Percentiles rank a stretch among this genome's conserved stretches.
These are phyloP conservation scores for Augochlorella aurata DNA, from an alignment of 2,888 invertebrate genomes.

Conservation along the genomic window DNA sequence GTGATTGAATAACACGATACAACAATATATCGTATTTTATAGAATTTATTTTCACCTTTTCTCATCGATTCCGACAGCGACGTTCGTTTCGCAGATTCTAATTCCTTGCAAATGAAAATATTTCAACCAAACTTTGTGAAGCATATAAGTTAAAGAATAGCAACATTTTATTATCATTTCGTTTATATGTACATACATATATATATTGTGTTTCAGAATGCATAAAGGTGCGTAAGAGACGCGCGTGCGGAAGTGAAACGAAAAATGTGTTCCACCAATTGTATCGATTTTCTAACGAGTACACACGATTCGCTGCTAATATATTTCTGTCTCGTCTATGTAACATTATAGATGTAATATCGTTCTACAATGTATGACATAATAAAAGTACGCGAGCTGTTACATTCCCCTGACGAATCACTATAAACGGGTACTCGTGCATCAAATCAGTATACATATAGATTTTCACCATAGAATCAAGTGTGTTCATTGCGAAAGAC, in stretches of 20 bases:
- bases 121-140: neutral
- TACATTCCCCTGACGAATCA: neutral
- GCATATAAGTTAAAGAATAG: neutral
- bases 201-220: neutral
- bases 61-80: neutral
- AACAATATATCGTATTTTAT: neutral
- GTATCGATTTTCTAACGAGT: conserved; percentile 45
- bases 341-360: conserved; percentile 22
- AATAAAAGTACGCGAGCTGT: neutral
- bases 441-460: neutral
- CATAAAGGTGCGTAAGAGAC: neutral
- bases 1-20: conserved; percentile 15
- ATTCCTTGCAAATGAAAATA: no score
- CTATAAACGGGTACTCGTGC: neutral
- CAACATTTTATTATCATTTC: conserved; percentile 1
- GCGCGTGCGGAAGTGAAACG: conserved; percentile 21
- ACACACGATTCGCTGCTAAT: conserved; percentile 16
- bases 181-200: neutral
- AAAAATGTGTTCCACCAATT: conserved; percentile 29
- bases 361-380: neutral
- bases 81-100: neutral
- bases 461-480: neutral
- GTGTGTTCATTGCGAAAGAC: neutral
- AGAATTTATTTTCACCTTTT: conserved; percentile 15
- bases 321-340: neutral